These are phyloP conservation scores for Protophormia terraenovae DNA, from an alignment of 2,888 invertebrate species.

Conservation along the genomic window DNA sequence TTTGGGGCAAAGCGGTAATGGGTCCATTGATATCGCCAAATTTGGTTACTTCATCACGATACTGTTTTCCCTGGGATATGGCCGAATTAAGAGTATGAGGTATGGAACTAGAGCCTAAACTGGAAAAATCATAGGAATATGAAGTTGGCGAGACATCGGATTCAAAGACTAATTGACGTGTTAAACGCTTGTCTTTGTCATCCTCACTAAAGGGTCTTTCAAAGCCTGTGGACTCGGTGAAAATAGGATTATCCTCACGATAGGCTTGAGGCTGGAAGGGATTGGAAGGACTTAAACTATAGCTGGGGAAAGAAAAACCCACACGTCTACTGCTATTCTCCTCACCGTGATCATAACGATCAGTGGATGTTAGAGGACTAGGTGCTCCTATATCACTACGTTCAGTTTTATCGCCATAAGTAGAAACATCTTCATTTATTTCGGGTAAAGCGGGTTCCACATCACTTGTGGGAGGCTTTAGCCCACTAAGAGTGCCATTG, in stretches of 20 bases:
- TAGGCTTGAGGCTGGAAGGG: constrained; percentile 80
- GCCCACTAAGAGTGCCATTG: constrained; percentile 72
- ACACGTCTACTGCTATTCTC: constrained; percentile 79
- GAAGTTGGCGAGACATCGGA: constrained; percentile 71
- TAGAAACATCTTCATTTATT: constrained; percentile 72
- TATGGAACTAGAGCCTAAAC: constrained; percentile 76
- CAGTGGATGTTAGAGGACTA: constrained; percentile 69
- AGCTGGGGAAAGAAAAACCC: constrained; percentile 80
- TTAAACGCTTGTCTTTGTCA: constrained; percentile 77
- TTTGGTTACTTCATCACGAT: constrained; percentile 81
- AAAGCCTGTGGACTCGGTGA: constrained; percentile 76
- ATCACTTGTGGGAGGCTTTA: constrained; percentile 77
- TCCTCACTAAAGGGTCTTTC: constrained; percentile 77
- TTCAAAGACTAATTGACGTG: constrained; percentile 77
- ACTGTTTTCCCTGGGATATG: constrained; percentile 74
- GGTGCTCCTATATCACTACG: constrained; percentile 72
- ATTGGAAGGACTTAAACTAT: constrained; percentile 77
- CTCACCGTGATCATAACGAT: constrained; percentile 72
- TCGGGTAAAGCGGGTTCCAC: constrained; percentile 74
- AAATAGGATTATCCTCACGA: constrained; percentile 80
- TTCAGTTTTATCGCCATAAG: constrained; percentile 74
- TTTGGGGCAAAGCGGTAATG: constrained; percentile 79
- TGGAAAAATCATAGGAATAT: constrained; percentile 79
- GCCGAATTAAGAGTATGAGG: constrained; percentile 76
- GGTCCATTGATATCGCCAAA: constrained; percentile 81